Base-by-base conservation (phyloP, 2,797 vertebrate species). In the Sebastes aleutianus region DNA sequence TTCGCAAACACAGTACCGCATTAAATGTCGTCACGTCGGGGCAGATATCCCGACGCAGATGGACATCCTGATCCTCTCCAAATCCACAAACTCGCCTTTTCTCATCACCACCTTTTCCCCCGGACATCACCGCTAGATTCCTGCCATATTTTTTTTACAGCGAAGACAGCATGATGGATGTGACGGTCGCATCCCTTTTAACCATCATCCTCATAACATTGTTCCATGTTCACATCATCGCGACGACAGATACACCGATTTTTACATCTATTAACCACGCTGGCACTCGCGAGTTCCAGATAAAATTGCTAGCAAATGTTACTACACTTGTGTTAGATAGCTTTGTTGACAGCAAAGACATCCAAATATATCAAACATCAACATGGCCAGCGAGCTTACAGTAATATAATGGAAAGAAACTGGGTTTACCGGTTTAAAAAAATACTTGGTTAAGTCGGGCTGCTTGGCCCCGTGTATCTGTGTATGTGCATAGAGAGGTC, bases 301-400 rank as follows among this genome's bases (percentile, higher is more conserved):
- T 72, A 78, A 16, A 68, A 68, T 54, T 47, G 29, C 70, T 73
- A 47, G 77, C 64, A 67, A 67, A 58, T 59, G 67, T 86, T 73
- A 61, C 59, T 70, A 54, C 53, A 78, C 70, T 82, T 32, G 39
- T 61, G 72, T 88, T 85, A 72, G 78, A 65, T 72, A 64, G 69
- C 70, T 88, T 86, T 80, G 34, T 69, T 65, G 34, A 79, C 83
- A 86, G 73, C 83, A 80, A 86, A 89, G 76, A 67, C 73, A 88
- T 87, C 85, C 85, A 92, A 88, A 92, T 84, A 81, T 83, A 82
- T 74, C 31, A 62, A 76, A 83, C 65, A 77, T 84, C 79, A 74
- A 56, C 59, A 65, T 64, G 43, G 64, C n/a, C 54, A 72, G 79
- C 69, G 31, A 79, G 32, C 66, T 84, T 73, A 64, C 53, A 62